phyloP scores from a whole-genome alignment of 37 sponge, comb jelly and placozoan species.

The Hexactinellida sp. region DNA sequence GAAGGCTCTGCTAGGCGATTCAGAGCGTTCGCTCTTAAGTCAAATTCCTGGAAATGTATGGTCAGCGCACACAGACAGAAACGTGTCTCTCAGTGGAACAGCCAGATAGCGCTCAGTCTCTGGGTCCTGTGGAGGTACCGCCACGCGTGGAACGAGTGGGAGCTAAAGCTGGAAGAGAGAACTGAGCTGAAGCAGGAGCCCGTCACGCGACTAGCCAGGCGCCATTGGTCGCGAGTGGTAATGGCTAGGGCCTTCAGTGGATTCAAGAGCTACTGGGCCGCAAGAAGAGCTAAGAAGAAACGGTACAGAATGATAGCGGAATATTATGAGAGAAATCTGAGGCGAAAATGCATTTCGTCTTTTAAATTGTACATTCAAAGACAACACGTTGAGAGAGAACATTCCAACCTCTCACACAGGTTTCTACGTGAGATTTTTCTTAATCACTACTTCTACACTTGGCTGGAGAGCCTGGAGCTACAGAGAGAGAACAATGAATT shows the following conservation, averaged over 20 bases:
- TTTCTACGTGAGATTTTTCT: slow-evolving; percentile 8
- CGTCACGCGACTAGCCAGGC: not conserved
- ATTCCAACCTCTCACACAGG: not conserved
- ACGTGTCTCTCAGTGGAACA: not conserved
- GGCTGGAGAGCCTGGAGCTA: not conserved
- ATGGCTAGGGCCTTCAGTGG: not conserved
- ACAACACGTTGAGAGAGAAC: not conserved
- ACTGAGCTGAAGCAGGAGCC: not conserved
- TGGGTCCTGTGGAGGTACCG: slow-evolving; percentile 5
- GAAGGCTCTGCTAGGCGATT: not conserved
- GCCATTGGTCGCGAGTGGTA: not conserved
- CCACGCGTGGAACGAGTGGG: not conserved
- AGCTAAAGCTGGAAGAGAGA: not conserved
- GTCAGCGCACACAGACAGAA: not conserved
- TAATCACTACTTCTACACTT: not conserved
- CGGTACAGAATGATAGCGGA: not conserved
- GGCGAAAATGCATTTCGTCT: not conserved
- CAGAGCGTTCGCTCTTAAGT: not conserved
- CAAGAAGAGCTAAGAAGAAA: not conserved
- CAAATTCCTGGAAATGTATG: not conserved
- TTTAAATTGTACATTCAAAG: not conserved
- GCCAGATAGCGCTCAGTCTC: not conserved
- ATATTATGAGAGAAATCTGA: not conserved
- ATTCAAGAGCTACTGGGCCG: not conserved
- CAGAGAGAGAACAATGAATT: slow-evolving; percentile 4